Evolutionary conservation across 2,113 vertebrate species (phyloP), one percentile per base, ranked within the genome.

Genomic region (Formicarius rufipectus): DNA sequence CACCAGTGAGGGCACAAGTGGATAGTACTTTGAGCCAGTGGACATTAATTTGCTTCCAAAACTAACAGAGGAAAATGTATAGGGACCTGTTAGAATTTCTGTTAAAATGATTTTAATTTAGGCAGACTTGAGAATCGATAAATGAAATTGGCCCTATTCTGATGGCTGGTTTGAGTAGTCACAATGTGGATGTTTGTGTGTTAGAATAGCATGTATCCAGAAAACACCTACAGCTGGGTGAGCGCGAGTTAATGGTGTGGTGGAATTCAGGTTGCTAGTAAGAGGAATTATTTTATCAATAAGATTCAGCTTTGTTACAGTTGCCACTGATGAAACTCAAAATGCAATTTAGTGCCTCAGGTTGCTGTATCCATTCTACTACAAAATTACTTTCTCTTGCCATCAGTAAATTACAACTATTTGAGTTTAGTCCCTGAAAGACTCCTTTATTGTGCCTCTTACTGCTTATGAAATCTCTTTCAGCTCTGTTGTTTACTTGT

Each of bases 31-130:
- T 50, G 45, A 95, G 42, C 25, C 52, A 93, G 87, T 89, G 91
- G 94, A 95, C 90, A 95, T 94, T 97, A 84, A 97, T 91, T 97
- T 96, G 94, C 76, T 98, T 98, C 95, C 7, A 59, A 84, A 93
- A 83, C 16, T 67, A 55, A 67, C 18, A 62, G 62, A 78, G 14
- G 14, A 73, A 86, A 89, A 84, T 72, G 40, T 30, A 31, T 27
- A 25, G 28, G 33, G 35, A 77, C 84, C 85, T 97, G 89, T 96
- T 89, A 80, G 92, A 93, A 56, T 72, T 79, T 20, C 2, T 92
- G 80, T 97, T 96, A 97, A 93, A 97, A 98, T 97, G 91, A 94
- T 97, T 97, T 96, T 62, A 67, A 44, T 67, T 73, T 47, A 89
- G 73, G 27, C 49, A 35, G 42, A 53, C 71, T 59, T 91, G 76